phyloP scores from a whole-genome alignment of 2,888 invertebrate species.

The Frankliniella intonsa region DNA sequence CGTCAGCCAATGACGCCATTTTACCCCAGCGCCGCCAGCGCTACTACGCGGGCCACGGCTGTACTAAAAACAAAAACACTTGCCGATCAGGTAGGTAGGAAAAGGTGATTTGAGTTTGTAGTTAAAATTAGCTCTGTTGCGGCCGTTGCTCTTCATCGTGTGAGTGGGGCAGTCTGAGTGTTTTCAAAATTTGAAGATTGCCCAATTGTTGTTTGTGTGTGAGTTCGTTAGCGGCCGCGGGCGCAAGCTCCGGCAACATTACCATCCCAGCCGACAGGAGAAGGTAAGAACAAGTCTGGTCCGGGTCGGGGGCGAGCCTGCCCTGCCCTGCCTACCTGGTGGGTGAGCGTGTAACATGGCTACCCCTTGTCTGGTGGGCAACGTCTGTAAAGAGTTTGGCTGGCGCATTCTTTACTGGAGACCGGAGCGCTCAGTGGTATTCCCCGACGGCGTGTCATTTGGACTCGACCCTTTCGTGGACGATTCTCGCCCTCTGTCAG shows the following conservation, averaged over 20 bases:
- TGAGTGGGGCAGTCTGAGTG: not conserved
- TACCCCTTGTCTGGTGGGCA: not conserved
- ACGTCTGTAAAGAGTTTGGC: not conserved
- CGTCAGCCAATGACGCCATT: not conserved
- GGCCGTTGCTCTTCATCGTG: slow-evolving; percentile 3
- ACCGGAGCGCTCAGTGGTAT: not conserved
- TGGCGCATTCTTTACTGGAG: not conserved
- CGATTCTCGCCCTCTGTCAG: not conserved
- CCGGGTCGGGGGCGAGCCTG: not conserved
- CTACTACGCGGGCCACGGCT: not conserved
- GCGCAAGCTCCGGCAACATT: not conserved
- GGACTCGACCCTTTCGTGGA: not conserved
- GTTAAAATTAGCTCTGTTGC: slow-evolving; percentile 16
- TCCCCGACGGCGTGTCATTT: not conserved
- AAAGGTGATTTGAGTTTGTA: slow-evolving; percentile 27
- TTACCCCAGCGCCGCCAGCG: not conserved
- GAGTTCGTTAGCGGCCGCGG: not conserved
- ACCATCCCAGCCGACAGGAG: not conserved
- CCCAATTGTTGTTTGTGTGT: not conserved
- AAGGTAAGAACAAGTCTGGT: not conserved
- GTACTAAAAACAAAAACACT: slow-evolving; percentile 19
- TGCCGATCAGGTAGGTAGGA: slow-evolving; percentile 24
- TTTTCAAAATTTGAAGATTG: no score
- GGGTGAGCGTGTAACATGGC: not conserved
- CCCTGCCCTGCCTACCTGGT: not conserved